Base-by-base conservation (phyloP, 92 coral and sea anemone genomes). In the Porites evermanni region DNA sequence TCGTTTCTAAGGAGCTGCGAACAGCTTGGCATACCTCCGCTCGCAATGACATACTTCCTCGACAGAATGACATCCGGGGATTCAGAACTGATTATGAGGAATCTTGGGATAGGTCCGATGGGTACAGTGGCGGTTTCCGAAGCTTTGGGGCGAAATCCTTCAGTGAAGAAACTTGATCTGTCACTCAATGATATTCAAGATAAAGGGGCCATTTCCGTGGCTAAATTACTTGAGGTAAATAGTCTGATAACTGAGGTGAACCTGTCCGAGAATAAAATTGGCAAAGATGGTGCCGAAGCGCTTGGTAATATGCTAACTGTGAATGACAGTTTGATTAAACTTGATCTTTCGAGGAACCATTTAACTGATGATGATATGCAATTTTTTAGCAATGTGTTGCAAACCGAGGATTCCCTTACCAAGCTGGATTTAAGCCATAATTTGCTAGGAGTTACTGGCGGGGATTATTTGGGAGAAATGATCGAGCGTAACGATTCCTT, bases 81-180 rank as follows among this genome's bases (percentile, higher is more conserved):
- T 70, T 67, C 92, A 12, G 95, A 95, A 67, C 26, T 96, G 59
- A 85, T 88, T 53, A 80, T 96, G 87, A 84, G 98, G 80, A 96
- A 96, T 95, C 95, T 86, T 86, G 98, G 98, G 87, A 91, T 96
- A 82, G 98, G 98, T 6, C 90, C 95, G 11, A 76, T 85, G 16
- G 98, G 98, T 17, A 91, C 98, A 38, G 87, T 87, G 29, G 96
- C 98, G 2, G 91, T 96, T 24, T 82, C 91, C 32, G 94, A 93
- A 53, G 89, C 92, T 86, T 89, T 96, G 93, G 90, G 89, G 84
- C 88, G 93, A 85, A 94, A 96, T 80, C 50, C 78, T 64, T 89
- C 90, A 12, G 90, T 96, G 18, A 94, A 84, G 70, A 85, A 67
- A 47, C 89, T 96, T 85, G 98, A 96, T 77, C 74, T 96, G 71